A percentile compares a stretch with the other conserved stretches of the same genome.
Conservation (phyloP, 2,888 invertebrate genomes). For the Crepidodera aurea region DNA sequence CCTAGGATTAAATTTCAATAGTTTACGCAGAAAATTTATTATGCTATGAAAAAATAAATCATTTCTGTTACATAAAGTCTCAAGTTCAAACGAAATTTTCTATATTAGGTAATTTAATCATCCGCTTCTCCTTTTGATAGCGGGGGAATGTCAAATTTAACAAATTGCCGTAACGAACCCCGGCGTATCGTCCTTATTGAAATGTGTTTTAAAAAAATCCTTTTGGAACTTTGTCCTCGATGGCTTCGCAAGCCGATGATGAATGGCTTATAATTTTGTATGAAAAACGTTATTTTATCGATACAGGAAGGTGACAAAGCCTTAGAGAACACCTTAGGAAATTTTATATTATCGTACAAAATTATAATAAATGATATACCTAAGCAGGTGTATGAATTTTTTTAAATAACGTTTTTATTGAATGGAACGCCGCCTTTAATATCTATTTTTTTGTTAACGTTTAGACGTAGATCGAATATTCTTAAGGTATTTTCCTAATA, state of each 20-base stretch:
- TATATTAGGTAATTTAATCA: slow-evolving; percentile 28
- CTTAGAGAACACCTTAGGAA: neutral
- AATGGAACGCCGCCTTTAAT: too few species aligned
- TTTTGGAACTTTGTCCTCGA: slow-evolving; percentile 21
- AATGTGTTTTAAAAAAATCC: slow-evolving; percentile 20
- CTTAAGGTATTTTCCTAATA: too few species aligned
- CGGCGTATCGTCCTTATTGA: slow-evolving; percentile 20
- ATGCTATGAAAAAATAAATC: slow-evolving; percentile 18
- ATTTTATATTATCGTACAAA: slow-evolving; percentile 1
- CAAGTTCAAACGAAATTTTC: slow-evolving; percentile 26
- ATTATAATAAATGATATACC: neutral
- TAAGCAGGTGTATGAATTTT: neutral
- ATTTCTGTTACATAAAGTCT: slow-evolving; percentile 15
- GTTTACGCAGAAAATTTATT: neutral
- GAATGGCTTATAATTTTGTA: slow-evolving; percentile 23
- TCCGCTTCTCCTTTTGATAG: slow-evolving; percentile 21
- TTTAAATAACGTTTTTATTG: neutral
- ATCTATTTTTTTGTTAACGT: too few species aligned
- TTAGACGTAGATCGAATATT: too few species aligned
- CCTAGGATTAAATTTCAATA: neutral
- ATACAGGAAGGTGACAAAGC: slow-evolving; percentile 18
- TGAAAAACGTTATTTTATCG: slow-evolving; percentile 12
- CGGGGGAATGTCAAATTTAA: slow-evolving; percentile 20
- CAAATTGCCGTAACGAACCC: slow-evolving; percentile 27
- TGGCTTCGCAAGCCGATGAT: slow-evolving; percentile 18